phyloP scores from a whole-genome alignment of 2,888 invertebrate genomes.

The Amphipyra tragopoginis region DNA sequence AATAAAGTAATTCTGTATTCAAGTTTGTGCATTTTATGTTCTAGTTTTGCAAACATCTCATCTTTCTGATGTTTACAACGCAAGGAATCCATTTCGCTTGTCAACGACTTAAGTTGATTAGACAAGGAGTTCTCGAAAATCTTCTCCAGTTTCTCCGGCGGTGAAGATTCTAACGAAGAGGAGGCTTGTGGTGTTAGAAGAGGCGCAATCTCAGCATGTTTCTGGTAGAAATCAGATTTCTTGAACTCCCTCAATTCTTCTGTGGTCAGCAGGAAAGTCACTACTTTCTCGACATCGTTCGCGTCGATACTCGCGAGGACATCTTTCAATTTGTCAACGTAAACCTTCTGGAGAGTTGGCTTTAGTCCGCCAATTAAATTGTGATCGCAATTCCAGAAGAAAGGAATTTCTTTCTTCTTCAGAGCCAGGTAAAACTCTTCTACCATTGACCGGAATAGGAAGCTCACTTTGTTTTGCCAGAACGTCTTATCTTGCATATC shows the following conservation, averaged over 20 bases:
- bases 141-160: neutral
- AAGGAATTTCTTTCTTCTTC: constrained; percentile 71
- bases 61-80: constrained; percentile 45
- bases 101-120: constrained; percentile 59
- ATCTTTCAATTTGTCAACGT: constrained; percentile 74
- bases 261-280: constrained; percentile 66
- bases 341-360: constrained; percentile 68
- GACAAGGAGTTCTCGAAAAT: constrained; percentile 33
- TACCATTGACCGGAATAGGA: constrained; percentile 76
- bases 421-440: constrained; percentile 73
- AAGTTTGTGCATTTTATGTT: constrained; percentile 57
- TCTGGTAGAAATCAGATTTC: constrained; percentile 72
- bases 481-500: constrained; percentile 71
- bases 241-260: constrained; percentile 73
- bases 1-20: constrained; percentile 59
- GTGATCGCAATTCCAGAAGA: constrained; percentile 79
- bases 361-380: constrained; percentile 78
- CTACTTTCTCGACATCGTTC: constrained; percentile 72
- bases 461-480: constrained; percentile 76
- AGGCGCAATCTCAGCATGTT: constrained; percentile 48
- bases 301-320: constrained; percentile 77
- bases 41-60: constrained; percentile 49
- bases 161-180: constrained; percentile 13
- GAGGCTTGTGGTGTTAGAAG: constrained; percentile 16
- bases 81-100: constrained; percentile 60